These are phyloP conservation scores for Chiridota heheva DNA, from an alignment of 35 echinoderm and acorn worm genomes.

Conservation along the genomic window DNA sequence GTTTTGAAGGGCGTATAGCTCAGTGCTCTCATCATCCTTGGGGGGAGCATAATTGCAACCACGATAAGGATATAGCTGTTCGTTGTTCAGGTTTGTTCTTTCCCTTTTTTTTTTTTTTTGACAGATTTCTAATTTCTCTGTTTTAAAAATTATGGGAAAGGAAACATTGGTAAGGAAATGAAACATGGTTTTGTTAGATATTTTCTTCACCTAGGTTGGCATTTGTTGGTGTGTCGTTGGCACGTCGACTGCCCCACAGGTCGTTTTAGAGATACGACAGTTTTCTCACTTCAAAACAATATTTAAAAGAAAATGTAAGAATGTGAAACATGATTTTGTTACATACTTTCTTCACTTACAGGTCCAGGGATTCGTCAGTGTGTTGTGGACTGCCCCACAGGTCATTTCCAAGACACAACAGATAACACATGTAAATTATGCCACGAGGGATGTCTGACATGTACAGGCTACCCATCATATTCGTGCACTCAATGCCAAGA, in stretches of 20 bases:
- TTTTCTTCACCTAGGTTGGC: not conserved
- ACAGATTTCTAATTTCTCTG: not conserved
- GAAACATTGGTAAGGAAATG: not conserved
- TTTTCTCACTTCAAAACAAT: no score
- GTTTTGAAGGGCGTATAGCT: constrained; percentile 12
- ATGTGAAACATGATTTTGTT: no score
- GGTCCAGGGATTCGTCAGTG: constrained; percentile 83
- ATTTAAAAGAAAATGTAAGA: no score
- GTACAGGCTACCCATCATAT: constrained; percentile 31
- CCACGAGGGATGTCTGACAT: constrained; percentile 39
- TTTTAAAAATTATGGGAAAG: not conserved
- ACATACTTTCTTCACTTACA: constrained; percentile 12
- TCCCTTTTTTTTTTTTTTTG: not conserved
- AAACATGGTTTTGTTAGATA: not conserved
- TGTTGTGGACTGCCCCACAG: constrained; percentile 47
- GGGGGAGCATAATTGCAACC: constrained; percentile 77
- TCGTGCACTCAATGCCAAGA: constrained; percentile 42
- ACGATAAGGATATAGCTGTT: constrained; percentile 68
- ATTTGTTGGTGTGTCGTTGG: no score
- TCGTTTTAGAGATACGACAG: no score
- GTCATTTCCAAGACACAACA: constrained; percentile 44
- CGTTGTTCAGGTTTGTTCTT: constrained; percentile 67
- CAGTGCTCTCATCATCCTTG: constrained; percentile 48
- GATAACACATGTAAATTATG: constrained; percentile 55
- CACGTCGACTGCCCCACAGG: no score